Evolutionary conservation across 2,888 invertebrate genomes (phyloP), one percentile per base, ranked within the genome.

Genomic region (Abscondita cerata): DNA sequence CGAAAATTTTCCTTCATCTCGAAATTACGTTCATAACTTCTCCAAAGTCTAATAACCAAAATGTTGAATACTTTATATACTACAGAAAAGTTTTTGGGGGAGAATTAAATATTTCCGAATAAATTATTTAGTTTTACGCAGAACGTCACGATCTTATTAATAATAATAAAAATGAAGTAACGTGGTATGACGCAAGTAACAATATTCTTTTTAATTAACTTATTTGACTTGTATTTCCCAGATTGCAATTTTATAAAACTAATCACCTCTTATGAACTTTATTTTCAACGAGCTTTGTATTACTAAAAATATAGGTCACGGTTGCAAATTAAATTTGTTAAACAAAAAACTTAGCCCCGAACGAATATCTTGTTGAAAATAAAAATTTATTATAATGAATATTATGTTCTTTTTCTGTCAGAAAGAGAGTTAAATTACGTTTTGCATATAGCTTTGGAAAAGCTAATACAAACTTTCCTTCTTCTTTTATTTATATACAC

Each of bases 181-280:
- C 6, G 25, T 25, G 25, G 25, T 25, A 25, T 25, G 25, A 25
- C 25, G 25, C 6, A 25, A 2, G 6, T 25, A 25, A 44, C 11
- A 44, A 19, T 19, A 44, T 44, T 44, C 18, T 16, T 18, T 44
- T 44, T 44, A 44, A 44, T 44, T 44, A 44, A 44, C 16, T 44
- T 44, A 44, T 16, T 16, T 19, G 16, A 18, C 44, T 44, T 44
- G 18, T 19, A 44, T 44, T 19, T 44, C 44, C 18, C 18, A 18
- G 44, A 44, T 44, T 44, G 19, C 16, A 44, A 44, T 44, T 18
- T n/a, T 18, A 19, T n/a, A 44, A 2, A 40, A 44, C 44, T 44
- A 44, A 44, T 44, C 44, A 44, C 3, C 44, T 18, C 44, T 44
- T 44, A 19, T 18, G 44, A 19, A 18, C 19, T 44, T 19, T 44